Base-by-base conservation (phyloP, 1,140 invertebrate species). In the Mylabris phalerata region DNA sequence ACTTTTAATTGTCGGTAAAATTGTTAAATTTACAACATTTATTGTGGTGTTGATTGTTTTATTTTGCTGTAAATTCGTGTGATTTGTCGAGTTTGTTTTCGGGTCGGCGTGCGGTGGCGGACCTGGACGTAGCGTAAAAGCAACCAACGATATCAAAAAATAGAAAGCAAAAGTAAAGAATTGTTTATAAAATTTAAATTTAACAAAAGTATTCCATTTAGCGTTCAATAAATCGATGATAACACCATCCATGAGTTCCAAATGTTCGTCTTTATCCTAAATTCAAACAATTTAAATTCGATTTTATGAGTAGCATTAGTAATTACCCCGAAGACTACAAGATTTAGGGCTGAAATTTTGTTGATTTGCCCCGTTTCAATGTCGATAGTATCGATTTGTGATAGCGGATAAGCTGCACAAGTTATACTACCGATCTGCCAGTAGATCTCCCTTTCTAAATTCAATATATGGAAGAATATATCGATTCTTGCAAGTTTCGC, bases 181-280 rank as follows among this genome's bases (percentile, higher is more conserved):
- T 70, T 95, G 89, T 6, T 89, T 80, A 71, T 96, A 97, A 73
- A 97, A 98, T 59, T 93, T 92, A 55, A 86, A 92, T 75, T 95
- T 95, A 1, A 95, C 92, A 77, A 97, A 98, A 0, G 94, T 92
- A 66, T 96, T 93, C 96, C 96, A 99, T 78, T 99, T 99, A 0
- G 94, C 94, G 71, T 96, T 88, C 6, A 99, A 74, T 6, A 99
- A 80, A 74, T 98, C 93, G 4, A 96, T 89, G 19, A 99, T 77
- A 50, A 96, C 84, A 1, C 96, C 96, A 72, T 98, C 95, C 79
- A 99, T 84, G 59, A 99, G 79, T 69, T 97, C 93, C 62, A 99
- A 78, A 79, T 99, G 96, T 72, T 93, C 92, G 61, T 92, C 84
- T 78, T 90, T 92, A 62, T 95, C 92, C 93, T 96, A 60, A 48